Percentiles rank a stretch among this genome's conserved stretches.
Conservation (phyloP, 2,797 vertebrate genomes). For the Pteropus rufus region DNA sequence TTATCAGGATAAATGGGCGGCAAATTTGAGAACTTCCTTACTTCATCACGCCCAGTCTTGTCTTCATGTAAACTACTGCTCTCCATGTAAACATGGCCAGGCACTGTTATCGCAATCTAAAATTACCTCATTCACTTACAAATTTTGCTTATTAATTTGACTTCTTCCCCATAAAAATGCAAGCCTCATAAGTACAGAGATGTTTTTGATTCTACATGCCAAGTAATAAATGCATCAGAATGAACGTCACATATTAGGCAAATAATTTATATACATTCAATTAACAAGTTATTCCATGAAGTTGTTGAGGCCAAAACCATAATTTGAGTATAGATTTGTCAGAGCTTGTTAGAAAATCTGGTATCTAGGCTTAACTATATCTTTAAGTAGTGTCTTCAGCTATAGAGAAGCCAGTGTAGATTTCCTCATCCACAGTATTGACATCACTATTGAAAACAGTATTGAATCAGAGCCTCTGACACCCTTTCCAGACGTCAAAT, state of each 20-base stretch:
- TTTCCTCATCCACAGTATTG: too few species aligned
- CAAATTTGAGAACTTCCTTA: background rate
- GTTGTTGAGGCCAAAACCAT: background rate
- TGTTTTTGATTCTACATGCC: background rate
- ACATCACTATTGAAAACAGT: too few species aligned
- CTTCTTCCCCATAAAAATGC: background rate
- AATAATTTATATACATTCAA: background rate
- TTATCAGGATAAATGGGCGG: slow-evolving; percentile 11
- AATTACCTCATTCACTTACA: background rate
- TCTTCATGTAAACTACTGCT: background rate
- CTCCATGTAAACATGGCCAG: background rate
- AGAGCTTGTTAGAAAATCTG: background rate
- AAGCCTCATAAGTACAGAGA: background rate
- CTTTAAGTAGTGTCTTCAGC: too few species aligned
- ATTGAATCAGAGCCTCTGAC: too few species aligned
- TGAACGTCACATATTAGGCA: background rate
- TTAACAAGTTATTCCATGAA: background rate
- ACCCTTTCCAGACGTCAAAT: too few species aligned
- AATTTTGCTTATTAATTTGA: background rate
- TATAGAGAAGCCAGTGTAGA: too few species aligned
- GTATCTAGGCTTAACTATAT: background rate
- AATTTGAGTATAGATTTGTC: background rate
- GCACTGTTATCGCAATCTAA: background rate
- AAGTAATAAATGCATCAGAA: background rate
- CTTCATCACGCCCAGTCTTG: background rate